These are phyloP conservation scores for Typhlichthys subterraneus DNA, from an alignment of 2,797 vertebrate species.

Conservation along the genomic window DNA sequence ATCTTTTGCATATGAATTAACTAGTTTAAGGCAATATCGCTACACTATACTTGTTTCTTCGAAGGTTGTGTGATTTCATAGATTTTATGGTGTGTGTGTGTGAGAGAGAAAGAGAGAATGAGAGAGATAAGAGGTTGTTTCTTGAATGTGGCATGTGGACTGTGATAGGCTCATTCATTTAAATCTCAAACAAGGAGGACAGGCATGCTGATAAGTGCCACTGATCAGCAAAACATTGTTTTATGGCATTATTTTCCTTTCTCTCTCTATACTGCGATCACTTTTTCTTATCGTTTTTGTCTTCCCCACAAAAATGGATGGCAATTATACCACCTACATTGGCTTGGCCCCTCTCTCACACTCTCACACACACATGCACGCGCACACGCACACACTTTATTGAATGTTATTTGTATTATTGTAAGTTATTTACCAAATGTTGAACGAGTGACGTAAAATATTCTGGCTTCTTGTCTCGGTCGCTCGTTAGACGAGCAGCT, in stretches of 20 bases:
- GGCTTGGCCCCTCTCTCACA: too few relatives aligned
- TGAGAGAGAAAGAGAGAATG: too few relatives aligned
- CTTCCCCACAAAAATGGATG: conserved; percentile 15
- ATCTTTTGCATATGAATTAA: too few relatives aligned
- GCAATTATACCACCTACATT: too few relatives aligned
- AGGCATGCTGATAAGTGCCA: conserved; percentile 50
- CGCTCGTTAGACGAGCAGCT: conserved; percentile 9
- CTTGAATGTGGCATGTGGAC: conserved; percentile 1
- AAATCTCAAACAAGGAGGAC: conserved; percentile 54
- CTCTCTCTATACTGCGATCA: not conserved
- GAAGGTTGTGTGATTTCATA: too few relatives aligned
- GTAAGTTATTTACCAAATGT: not conserved
- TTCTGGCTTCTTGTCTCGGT: conserved; percentile 21
- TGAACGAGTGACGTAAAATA: not conserved
- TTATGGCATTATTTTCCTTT: not conserved
- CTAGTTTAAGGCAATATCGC: too few relatives aligned
- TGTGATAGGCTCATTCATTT: conserved; percentile 65
- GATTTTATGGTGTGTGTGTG: too few relatives aligned
- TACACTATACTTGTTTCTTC: too few relatives aligned
- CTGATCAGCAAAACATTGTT: conserved; percentile 34
- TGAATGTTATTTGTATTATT: too few relatives aligned
- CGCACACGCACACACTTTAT: too few relatives aligned
- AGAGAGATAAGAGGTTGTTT: too few relatives aligned
- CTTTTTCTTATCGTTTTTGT: conserved; percentile 11
- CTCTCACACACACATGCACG: not conserved